phyloP scores from a whole-genome alignment of 2,888 invertebrate species.

The Cataglyphis livida region DNA sequence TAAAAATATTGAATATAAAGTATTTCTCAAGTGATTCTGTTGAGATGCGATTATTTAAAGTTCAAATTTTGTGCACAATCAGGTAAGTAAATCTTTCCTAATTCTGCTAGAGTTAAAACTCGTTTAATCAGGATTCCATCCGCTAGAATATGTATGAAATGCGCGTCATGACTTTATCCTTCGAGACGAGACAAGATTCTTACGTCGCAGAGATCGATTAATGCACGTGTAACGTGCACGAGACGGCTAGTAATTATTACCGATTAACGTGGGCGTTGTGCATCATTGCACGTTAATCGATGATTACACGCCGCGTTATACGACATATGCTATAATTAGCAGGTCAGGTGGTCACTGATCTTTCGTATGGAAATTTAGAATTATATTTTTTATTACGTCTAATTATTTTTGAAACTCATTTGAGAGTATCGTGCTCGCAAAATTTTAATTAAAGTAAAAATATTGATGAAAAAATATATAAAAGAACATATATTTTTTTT shows the following conservation, averaged over 20 bases:
- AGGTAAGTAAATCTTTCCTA: not conserved
- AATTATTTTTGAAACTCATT: not conserved
- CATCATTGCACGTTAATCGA: slow-evolving; percentile 59
- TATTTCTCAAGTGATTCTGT: not conserved
- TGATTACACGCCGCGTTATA: slow-evolving; percentile 34
- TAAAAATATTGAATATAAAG: not conserved
- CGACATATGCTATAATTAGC: slow-evolving; percentile 38
- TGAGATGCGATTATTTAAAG: not conserved
- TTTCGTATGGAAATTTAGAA: slow-evolving; percentile 12
- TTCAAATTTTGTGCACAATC: not conserved
- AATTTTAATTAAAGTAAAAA: not conserved
- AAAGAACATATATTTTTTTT: not conserved
- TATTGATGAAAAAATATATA: not conserved
- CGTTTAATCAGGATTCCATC: slow-evolving; percentile 37
- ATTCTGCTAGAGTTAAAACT: not conserved
- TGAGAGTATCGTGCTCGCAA: not conserved
- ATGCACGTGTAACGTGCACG: slow-evolving; percentile 39
- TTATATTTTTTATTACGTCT: slow-evolving; percentile 8
- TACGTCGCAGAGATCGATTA: slow-evolving; percentile 43
- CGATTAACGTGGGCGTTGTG: slow-evolving; percentile 24
- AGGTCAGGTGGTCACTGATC: slow-evolving; percentile 30
- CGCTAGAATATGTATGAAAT: slow-evolving; percentile 38
- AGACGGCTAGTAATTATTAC: slow-evolving; percentile 52
- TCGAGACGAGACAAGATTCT: slow-evolving; percentile 11
- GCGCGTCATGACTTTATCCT: not conserved